Conservation (phyloP, 2,113 vertebrate genomes). For the Nothocercus julius region DNA sequence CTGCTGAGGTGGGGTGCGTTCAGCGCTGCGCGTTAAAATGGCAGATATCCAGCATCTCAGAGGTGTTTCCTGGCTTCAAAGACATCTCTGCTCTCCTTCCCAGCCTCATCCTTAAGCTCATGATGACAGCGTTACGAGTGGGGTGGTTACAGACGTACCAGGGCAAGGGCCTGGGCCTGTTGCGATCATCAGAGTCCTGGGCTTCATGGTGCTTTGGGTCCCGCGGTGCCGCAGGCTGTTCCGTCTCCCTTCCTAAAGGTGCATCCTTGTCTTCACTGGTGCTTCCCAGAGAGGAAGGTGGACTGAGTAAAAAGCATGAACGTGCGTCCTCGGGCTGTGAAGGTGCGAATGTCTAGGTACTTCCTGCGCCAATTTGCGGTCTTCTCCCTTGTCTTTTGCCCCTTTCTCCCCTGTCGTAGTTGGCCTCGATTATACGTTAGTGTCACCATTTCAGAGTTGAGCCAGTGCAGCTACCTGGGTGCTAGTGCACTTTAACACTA, state of each 20-base stretch:
- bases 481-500: not conserved
- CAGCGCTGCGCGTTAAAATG: slow-evolving; percentile 12
- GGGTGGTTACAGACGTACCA: not conserved
- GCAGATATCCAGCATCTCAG: not conserved
- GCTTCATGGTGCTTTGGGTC: fast-evolving
- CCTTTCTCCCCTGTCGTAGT: not conserved
- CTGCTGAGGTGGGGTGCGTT: not conserved
- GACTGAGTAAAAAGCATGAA: not conserved
- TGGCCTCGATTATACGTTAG: not conserved
- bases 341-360: fast-evolving
- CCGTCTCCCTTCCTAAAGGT: not conserved
- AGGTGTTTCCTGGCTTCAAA: slow-evolving; percentile 32
- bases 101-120: slow-evolving; percentile 16
- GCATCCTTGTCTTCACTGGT: not conserved
- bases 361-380: not conserved
- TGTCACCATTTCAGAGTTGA: slow-evolving; percentile 5
- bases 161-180: not conserved
- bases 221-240: not conserved
- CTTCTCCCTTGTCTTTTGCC: not conserved
- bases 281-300: not conserved
- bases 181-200: not conserved
- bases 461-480: not conserved
- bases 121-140: not conserved
- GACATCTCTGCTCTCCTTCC: slow-evolving; percentile 28
- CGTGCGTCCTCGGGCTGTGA: not conserved